phyloP scores from a whole-genome alignment of 1,140 invertebrate genomes.

The Acromyrmex echinatior region DNA sequence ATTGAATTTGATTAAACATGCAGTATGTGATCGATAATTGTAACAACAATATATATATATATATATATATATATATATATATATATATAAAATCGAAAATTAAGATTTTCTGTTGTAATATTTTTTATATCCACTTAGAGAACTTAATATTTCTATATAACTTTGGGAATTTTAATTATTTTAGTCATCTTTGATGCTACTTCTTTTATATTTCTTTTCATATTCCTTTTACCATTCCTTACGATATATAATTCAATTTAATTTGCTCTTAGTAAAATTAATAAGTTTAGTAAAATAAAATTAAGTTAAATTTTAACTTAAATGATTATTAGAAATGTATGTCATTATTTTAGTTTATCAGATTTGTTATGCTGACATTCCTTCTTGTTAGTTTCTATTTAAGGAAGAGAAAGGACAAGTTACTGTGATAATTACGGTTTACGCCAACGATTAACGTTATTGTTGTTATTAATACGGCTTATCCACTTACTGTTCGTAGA shows the following conservation, averaged over 20 bases:
- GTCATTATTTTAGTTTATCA: not conserved
- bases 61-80: too few relatives aligned
- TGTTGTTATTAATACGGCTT: constrained; percentile 76
- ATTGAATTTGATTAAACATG: not conserved
- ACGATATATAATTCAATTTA: not conserved
- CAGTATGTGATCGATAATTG: not conserved
- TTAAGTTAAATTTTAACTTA: not conserved
- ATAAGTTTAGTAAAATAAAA: not conserved
- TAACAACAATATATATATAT: not conserved
- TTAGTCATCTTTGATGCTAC: not conserved
- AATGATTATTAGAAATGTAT: not conserved
- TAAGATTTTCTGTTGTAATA: not conserved
- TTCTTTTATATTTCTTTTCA: not conserved
- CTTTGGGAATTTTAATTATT: not conserved
- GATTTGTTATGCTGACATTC: not conserved
- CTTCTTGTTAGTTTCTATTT: not conserved
- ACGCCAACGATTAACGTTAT: constrained; percentile 71
- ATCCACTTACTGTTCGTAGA: constrained; percentile 27
- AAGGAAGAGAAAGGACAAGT: not conserved
- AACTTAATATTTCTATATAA: not conserved
- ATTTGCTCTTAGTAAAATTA: not conserved
- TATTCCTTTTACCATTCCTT: too few relatives aligned
- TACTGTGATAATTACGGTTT: constrained; percentile 63
- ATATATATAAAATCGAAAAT: not conserved
- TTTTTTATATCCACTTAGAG: not conserved